A percentile compares a stretch with the other conserved stretches of the same genome.
These are phyloP conservation scores for Andrena trimmerana DNA, from an alignment of 2,888 invertebrate species.

Conservation along the genomic window DNA sequence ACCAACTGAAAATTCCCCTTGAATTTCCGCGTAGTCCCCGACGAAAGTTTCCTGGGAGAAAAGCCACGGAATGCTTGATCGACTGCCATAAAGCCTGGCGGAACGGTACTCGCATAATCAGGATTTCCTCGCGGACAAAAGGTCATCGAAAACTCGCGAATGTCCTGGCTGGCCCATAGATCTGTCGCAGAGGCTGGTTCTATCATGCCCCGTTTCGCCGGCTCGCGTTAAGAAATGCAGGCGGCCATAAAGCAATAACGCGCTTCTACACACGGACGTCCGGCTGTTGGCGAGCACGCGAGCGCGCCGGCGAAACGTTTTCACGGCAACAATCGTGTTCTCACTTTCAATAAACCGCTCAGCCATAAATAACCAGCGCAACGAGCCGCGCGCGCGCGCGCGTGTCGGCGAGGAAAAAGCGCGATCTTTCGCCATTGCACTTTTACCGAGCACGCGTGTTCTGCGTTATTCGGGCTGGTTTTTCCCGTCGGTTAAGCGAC, in stretches of 20 bases:
- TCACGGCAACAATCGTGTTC: slow-evolving; percentile 73
- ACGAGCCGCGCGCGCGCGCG: slow-evolving; percentile 31
- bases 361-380: slow-evolving; percentile 63
- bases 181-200: slow-evolving; percentile 34
- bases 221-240: slow-evolving; percentile 56
- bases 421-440: slow-evolving; percentile 25
- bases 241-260: slow-evolving; percentile 51
- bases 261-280: slow-evolving; percentile 39
- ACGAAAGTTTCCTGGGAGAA: neutral
- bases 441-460: slow-evolving; percentile 28
- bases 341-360: slow-evolving; percentile 70
- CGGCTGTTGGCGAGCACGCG: slow-evolving; percentile 14
- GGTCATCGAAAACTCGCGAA: slow-evolving; percentile 20
- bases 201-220: slow-evolving; percentile 51
- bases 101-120: slow-evolving; percentile 23
- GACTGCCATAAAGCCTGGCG: neutral
- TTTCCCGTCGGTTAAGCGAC: too few relatives aligned
- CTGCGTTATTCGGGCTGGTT: neutral
- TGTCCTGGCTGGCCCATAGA: slow-evolving; percentile 23
- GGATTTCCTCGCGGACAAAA: slow-evolving; percentile 13
- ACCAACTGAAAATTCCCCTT: neutral
- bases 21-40: neutral
- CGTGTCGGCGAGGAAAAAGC: slow-evolving; percentile 21
- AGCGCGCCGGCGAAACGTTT: slow-evolving; percentile 51
- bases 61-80: neutral